These are phyloP conservation scores for Papilio demoleus DNA, from an alignment of 2,888 invertebrate genomes.

Conservation along the genomic window DNA sequence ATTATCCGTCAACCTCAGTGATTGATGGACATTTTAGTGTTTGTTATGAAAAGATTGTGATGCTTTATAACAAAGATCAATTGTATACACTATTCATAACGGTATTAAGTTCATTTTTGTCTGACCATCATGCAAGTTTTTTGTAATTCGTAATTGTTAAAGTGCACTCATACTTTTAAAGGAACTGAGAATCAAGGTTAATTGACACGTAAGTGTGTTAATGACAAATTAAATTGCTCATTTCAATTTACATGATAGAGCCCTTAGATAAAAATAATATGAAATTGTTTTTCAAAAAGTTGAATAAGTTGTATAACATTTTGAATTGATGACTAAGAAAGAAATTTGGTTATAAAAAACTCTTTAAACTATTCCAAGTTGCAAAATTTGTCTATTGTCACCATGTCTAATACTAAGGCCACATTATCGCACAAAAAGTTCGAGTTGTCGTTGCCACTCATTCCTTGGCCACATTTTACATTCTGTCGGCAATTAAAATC, in stretches of 20 bases:
- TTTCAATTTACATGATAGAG: background rate
- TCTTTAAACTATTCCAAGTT: background rate
- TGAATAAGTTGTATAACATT: no score
- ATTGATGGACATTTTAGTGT: slow-evolving; percentile 18
- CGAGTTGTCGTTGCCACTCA: no score
- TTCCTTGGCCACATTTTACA: no score
- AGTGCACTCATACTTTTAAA: background rate
- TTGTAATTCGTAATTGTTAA: slow-evolving; percentile 15
- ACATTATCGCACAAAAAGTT: no score
- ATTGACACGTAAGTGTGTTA: background rate
- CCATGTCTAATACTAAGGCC: no score
- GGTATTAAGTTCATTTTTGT: background rate
- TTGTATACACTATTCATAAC: background rate
- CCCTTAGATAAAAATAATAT: no score
- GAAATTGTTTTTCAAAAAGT: no score
- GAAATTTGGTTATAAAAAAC: background rate
- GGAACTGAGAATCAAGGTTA: slow-evolving; percentile 7
- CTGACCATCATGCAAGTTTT: background rate
- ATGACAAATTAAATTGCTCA: slow-evolving; percentile 1
- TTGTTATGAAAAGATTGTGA: slow-evolving; percentile 5
- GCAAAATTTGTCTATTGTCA: no score
- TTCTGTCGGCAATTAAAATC: no score
- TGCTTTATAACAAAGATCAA: background rate
- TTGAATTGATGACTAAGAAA: background rate
- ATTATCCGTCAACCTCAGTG: slow-evolving; percentile 8